Conservation (phyloP, 1,140 invertebrate genomes). For the Drosophila ambigua region DNA sequence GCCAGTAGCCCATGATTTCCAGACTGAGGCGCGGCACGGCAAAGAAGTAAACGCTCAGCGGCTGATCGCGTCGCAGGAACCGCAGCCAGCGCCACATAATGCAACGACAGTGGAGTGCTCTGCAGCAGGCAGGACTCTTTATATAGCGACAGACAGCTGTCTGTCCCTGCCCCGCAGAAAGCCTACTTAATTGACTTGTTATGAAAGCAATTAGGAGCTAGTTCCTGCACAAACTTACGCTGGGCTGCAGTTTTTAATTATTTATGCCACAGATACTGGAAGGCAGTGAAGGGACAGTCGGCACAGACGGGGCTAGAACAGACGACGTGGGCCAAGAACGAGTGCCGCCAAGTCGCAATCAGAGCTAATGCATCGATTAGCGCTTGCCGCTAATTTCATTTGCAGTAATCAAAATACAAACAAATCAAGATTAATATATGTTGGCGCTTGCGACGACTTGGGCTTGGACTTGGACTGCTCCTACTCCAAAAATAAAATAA, state of each 20-base stretch:
- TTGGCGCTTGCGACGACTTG: neutral
- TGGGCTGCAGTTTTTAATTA: slow-evolving; percentile 7
- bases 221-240: slow-evolving; percentile 13
- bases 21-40: slow-evolving; percentile 59
- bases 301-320: neutral
- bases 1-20: slow-evolving; percentile 67
- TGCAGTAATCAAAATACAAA: slow-evolving; percentile 45
- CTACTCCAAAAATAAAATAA: neutral
- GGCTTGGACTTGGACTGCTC: slow-evolving; percentile 30
- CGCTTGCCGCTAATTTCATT: slow-evolving; percentile 38
- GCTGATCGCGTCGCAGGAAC: slow-evolving; percentile 39
- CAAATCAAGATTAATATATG: slow-evolving; percentile 47
- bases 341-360: slow-evolving; percentile 26
- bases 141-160: neutral
- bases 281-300: neutral
- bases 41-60: slow-evolving; percentile 55
- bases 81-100: slow-evolving; percentile 25
- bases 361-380: slow-evolving; percentile 60
- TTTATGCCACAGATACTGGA: slow-evolving; percentile 5
- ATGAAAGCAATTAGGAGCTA: slow-evolving; percentile 29
- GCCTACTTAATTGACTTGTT: slow-evolving; percentile 51
- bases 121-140: neutral
- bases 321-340: slow-evolving; percentile 14
- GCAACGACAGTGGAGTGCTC: neutral
- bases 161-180: too few species aligned